Evolutionary conservation across 2,113 vertebrate species (phyloP).

Genomic region (Serinus canaria): DNA sequence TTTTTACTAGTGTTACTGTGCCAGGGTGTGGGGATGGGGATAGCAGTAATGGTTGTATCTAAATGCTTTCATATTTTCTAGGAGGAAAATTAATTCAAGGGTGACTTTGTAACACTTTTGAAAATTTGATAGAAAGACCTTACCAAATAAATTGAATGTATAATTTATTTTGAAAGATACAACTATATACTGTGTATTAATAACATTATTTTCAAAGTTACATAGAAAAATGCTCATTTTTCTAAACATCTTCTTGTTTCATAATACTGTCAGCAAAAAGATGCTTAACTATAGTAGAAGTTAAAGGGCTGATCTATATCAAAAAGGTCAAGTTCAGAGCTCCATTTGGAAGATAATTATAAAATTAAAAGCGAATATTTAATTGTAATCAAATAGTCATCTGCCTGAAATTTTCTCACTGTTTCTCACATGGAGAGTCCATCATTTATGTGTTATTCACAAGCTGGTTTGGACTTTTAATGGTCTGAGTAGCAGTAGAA

Average conservation of each 20-base stretch:
- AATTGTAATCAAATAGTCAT: background rate
- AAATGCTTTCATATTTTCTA: background rate
- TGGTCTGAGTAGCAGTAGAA: background rate
- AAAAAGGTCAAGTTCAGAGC: background rate
- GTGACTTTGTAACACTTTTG: background rate
- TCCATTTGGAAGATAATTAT: slow-evolving; percentile 6
- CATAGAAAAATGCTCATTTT: background rate
- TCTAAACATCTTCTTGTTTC: background rate
- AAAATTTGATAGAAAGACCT: background rate
- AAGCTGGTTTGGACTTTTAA: background rate
- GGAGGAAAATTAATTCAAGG: background rate
- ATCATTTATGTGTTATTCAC: background rate
- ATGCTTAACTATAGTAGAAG: background rate
- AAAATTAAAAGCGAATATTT: background rate
- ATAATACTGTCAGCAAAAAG: background rate
- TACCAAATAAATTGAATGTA: background rate
- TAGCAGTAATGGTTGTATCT: background rate
- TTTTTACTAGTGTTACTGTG: background rate
- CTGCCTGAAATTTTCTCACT: background rate
- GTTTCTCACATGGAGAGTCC: background rate
- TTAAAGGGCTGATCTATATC: background rate
- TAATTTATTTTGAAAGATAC: background rate
- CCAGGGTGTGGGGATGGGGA: accelerated
- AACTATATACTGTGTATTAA: background rate
- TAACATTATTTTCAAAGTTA: background rate